Conservation (phyloP, 2,888 invertebrate species). For the Drosophila birchii region DNA sequence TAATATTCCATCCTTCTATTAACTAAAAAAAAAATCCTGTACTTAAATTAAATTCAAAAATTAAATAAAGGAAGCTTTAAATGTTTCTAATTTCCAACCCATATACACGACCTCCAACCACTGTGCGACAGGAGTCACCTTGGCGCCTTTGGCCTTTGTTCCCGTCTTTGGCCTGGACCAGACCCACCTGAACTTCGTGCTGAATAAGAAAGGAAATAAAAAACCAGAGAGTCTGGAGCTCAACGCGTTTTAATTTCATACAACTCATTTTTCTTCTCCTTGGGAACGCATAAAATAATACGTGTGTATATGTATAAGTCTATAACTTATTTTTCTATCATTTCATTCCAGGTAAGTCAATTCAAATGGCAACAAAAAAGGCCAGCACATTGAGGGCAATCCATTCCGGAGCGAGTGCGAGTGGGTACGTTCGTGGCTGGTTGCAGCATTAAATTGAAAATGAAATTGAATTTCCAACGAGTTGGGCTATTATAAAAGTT, state of each 20-base stretch:
- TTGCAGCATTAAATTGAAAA: conserved; percentile 78
- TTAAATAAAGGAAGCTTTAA: background rate
- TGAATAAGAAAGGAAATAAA: conserved; percentile 5
- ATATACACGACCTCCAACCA: background rate
- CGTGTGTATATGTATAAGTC: conserved; percentile 34
- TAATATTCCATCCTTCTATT: background rate
- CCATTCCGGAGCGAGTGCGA: conserved; percentile 54
- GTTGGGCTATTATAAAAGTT: conserved; percentile 66
- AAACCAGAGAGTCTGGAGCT: conserved; percentile 2
- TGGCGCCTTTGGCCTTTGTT: conserved; percentile 39
- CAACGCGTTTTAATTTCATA: conserved; percentile 38
- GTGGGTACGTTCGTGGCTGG: conserved; percentile 61
- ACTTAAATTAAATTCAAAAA: background rate
- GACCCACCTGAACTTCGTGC: background rate
- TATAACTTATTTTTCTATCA: conserved; percentile 66
- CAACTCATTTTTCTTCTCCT: conserved; percentile 13
- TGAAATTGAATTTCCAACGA: conserved; percentile 73
- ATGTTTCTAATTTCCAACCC: too few species aligned
- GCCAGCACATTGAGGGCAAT: conserved; percentile 42
- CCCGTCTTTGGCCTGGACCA: conserved; percentile 7
- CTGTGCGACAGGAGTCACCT: conserved; percentile 52
- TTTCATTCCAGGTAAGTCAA: conserved; percentile 78
- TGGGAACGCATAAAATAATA: conserved; percentile 59
- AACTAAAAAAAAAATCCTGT: background rate
- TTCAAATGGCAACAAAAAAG: conserved; percentile 47